A percentile compares a stretch with the other conserved stretches of the same genome.
phyloP scores from a whole-genome alignment of 2,888 invertebrate genomes.

The Exocentrus adspersus region DNA sequence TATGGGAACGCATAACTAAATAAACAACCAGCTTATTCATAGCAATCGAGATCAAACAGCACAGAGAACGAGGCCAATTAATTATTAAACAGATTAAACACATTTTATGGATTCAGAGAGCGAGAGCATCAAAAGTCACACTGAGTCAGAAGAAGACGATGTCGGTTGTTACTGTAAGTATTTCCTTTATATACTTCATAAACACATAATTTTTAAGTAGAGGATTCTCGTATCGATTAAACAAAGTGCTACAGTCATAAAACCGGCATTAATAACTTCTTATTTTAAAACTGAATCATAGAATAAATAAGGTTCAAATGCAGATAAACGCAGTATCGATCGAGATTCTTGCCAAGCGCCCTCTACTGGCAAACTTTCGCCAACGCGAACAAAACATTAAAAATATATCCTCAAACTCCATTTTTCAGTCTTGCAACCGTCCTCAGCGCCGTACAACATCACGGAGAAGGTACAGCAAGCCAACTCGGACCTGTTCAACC shows the following conservation, averaged over 20 bases:
- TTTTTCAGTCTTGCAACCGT: constrained; percentile 62
- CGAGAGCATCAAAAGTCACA: constrained; percentile 29
- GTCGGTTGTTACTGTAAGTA: constrained; percentile 48
- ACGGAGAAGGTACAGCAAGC: constrained; percentile 67
- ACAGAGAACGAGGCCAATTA: too few species aligned
- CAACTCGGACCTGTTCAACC: constrained; percentile 64
- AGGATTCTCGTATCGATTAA: constrained; percentile 28
- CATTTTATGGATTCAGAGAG: constrained; percentile 40
- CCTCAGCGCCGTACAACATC: constrained; percentile 67
- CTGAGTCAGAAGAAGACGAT: constrained; percentile 45
- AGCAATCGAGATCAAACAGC: background rate
- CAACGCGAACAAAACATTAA: too few species aligned
- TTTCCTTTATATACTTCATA: background rate
- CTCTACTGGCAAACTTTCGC: background rate
- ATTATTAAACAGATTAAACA: background rate
- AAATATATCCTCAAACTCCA: background rate
- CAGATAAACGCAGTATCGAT: too few species aligned
- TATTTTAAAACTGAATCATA: too few species aligned
- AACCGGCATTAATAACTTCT: too few species aligned
- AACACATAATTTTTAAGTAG: too few species aligned
- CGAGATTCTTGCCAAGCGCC: background rate
- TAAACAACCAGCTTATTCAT: background rate
- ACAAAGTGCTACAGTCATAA: background rate
- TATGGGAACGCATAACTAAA: background rate
- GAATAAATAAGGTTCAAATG: background rate